Base-by-base conservation (phyloP, 2,797 vertebrate species). In the Semaprochilodus insignis region DNA sequence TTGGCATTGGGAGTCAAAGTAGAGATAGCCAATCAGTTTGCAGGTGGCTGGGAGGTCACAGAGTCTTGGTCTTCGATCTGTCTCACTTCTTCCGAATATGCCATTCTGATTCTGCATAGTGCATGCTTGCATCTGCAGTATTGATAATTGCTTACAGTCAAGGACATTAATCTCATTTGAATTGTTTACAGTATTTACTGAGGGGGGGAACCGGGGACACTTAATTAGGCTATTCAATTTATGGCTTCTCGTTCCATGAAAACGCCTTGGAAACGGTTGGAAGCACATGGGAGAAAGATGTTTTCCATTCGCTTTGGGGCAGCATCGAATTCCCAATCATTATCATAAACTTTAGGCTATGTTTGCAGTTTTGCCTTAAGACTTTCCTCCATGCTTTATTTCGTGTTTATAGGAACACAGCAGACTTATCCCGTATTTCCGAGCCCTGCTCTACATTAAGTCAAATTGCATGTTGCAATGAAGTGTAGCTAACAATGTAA, bases 1-100 rank as follows among this genome's bases (percentile, higher is more conserved):
- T 63, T 25, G 57, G 23, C 60, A 16, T 27, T 63, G 25, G 25
- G 11, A 63, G 60, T 31, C 60, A 63, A 63, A 63, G 60, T 15
- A 63, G 60, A 63, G 60, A 63, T 63, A 63, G 76, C 77, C 52
- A 86, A 52, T 76, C 67, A 65, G 60, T 63, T 27, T 63, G 25
- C 60, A 31, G 60, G 60, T 27, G 60, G n/a, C 59, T 62, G 10
- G 59, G 59, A 4, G 59, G 25, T 63, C 60, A 14, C 13, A 16
- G 60, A n/a, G 23, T 63, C 25, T 63, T 3, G 3, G 60, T 63
- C 23, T 63, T 63, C 25, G 11, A 62, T 2, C 60, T 27, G 23
- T 62, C 23, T 62, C 60, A 27, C 23, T 62, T 27, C 60, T 59
- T 8, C 60, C 60, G 60, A 27, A 15, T 23, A 25, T 13, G 23